phyloP scores from a whole-genome alignment of 2,888 invertebrate species.

The Eristalinus aeneus region DNA sequence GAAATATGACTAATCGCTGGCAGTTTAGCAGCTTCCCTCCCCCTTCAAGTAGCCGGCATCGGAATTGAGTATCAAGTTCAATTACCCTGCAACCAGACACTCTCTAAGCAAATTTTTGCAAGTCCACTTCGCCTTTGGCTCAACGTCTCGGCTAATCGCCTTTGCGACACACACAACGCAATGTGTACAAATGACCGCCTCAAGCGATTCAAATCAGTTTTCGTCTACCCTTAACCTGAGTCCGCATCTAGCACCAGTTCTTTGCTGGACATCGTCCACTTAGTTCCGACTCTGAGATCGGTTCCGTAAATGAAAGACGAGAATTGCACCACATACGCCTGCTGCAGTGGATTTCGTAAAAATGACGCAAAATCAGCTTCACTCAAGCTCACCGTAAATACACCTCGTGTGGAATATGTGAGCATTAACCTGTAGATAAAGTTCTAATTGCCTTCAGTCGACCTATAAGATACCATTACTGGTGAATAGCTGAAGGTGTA shows the following conservation, averaged over 20 bases:
- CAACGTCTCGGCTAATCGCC: not conserved
- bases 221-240: not conserved
- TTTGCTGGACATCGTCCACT: not conserved
- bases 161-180: not conserved
- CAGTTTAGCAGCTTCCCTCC: not conserved
- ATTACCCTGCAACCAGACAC: not conserved
- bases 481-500: not conserved
- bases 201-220: not conserved
- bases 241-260: not conserved
- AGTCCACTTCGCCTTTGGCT: not conserved
- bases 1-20: not conserved
- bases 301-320: not conserved
- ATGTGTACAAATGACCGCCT: not conserved
- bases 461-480: not conserved
- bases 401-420: not conserved
- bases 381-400: not conserved
- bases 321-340: not conserved
- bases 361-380: not conserved
- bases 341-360: not conserved
- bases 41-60: not conserved
- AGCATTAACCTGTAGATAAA: not conserved
- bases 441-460: not conserved
- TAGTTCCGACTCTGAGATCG: not conserved
- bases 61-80: not conserved
- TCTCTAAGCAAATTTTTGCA: not conserved